Evolutionary conservation across 1,140 invertebrate species (phyloP), one percentile per base, ranked within the genome.

Genomic region (Monomorium pharaonis): DNA sequence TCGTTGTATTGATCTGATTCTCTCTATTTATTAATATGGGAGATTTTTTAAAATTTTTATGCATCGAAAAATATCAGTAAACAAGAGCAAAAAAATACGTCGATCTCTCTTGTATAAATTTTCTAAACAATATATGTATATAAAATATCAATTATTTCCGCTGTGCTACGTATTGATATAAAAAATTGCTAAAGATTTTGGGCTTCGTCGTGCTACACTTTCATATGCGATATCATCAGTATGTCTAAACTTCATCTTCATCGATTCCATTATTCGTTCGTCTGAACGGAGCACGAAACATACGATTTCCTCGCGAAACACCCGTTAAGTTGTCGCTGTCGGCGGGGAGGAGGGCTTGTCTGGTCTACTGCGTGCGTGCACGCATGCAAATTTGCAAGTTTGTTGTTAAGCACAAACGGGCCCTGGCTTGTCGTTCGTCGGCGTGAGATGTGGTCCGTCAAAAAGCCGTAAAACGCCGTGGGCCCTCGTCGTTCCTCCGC

Each of bases 371-470:
- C 56, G 60, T 65, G 85, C 81, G 81, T 60, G 77, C 84, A 75
- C 88, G 92, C 91, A 93, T 93, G 92, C 91, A 93, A 93, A 94
- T 94, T 93, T 89, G 92, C 91, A 91, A 93, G 87, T 92, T 92
- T 91, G 91, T 93, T 92, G 90, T 89, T 90, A 87, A 90, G 90
- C 89, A 86, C 87, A 91, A 54, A 47, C 54, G 37, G 51, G 47
- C 54, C 60, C 70, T 51, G 87, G 84, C 84, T 89, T 91, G 92
- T 89, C 92, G 90, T 92, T 84, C 81, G 77, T 85, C 88, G 92
- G 91, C 91, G 93, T 94, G 93, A 94, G 93, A 94, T 93, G 93
- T 93, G 93, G 93, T 93, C 93, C 93, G 93, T 94, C 93, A 94
- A 94, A 94, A 94, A 92, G 92, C 88, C 90, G 91, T 93, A 93